Evolutionary conservation across 2,888 invertebrate species (phyloP), one percentile per base, ranked within the genome.

Genomic region (Macaria notata): DNA sequence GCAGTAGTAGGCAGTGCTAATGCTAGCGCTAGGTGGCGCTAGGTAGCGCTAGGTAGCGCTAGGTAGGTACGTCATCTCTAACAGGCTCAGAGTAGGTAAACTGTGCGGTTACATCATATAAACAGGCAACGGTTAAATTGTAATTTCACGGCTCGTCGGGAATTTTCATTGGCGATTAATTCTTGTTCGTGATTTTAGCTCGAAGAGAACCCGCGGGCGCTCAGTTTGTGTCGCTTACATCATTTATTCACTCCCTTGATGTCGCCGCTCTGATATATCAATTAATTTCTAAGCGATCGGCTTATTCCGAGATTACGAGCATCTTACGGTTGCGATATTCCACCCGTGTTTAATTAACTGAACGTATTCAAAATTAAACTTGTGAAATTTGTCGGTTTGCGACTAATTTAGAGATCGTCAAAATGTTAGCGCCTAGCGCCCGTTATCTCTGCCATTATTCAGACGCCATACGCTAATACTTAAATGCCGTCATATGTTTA

Each of bases 141-240:
- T 86, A 89, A 89, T 89, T 88, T 88, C 88, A 89, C 86, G 89
- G 82, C 75, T 84, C 81, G 85, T 71, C 71, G 83, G 73, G 83
- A 85, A 86, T 86, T 86, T 88, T 86, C 87, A 85, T 87, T 84
- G 85, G 78, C 81, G 86, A 86, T 87, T 87, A 88, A 87, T 88
- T 84, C 78, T 76, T 82, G 79, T 73, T 81, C 81, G 81, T 77
- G 79, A 83, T 84, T 84, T 79, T 75, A 81, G 78, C 78, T 77
- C 62, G 70, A 64, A 70, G 64, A 66, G 70, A 71, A 69, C 68
- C 70, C 69, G 68, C 62, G 71, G 72, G 68, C 65, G 59, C 68
- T 3, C 73, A 72, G 68, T 73, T 75, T 69, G 67, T 59, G 68
- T 67, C 70, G 66, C 70, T 75, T 76, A 72, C 69, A 71, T 68